Percentiles rank a stretch among this genome's conserved stretches.
Conservation (phyloP, 2,113 vertebrate species). For the Burhinus oedicnemus region DNA sequence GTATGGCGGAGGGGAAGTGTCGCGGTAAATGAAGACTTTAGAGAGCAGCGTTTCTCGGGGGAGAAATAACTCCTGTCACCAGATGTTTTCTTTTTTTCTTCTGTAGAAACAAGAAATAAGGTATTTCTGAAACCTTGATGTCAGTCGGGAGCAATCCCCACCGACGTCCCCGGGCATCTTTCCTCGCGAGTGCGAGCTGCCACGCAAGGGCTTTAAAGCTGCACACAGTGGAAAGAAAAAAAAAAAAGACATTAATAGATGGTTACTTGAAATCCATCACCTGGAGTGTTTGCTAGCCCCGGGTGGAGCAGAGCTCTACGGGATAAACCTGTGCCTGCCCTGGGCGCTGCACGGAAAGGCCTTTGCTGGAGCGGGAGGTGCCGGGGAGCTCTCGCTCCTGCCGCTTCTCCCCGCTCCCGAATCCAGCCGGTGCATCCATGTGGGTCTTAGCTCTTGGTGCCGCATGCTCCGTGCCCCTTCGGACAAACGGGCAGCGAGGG, state of each 20-base stretch:
- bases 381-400: not conserved
- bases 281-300: not conserved
- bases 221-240: not conserved
- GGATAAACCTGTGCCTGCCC: not conserved
- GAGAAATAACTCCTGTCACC: not conserved
- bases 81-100: not conserved
- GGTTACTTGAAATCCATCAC: not conserved
- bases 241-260: not conserved
- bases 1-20: not conserved
- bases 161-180: not conserved
- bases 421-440: rapidly evolving
- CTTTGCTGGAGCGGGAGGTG: not conserved
- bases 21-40: not conserved
- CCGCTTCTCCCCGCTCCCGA: not conserved
- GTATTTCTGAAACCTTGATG: not conserved
- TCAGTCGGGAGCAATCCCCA: not conserved
- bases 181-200: not conserved
- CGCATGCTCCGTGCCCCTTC: rapidly evolving
- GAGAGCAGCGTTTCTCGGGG: not conserved
- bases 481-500: too few relatives aligned
- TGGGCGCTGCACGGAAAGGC: not conserved
- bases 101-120: not conserved
- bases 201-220: not conserved
- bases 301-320: not conserved
- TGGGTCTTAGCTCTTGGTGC: rapidly evolving